These are phyloP conservation scores for Brachypterus glaber DNA, from an alignment of 2,888 invertebrate species.

Conservation along the genomic window DNA sequence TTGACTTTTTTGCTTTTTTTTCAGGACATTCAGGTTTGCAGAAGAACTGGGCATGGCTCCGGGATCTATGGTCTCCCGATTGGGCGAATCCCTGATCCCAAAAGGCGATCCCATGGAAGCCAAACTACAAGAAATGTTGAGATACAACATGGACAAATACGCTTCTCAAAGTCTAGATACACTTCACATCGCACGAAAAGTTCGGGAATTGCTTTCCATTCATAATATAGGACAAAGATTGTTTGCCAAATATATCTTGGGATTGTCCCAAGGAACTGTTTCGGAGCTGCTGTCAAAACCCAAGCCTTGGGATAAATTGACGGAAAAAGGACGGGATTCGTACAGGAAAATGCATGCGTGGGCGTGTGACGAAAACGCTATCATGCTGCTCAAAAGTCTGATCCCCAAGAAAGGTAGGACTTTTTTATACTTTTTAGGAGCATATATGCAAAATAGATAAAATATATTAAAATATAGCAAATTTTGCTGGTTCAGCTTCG, in stretches of 20 bases:
- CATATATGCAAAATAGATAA: neutral
- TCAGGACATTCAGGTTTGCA: conserved; percentile 76
- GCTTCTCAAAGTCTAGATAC: conserved; percentile 91
- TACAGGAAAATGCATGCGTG: conserved; percentile 99
- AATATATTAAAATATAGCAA: neutral
- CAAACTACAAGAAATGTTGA: conserved; percentile 81
- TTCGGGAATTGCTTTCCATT: conserved; percentile 86
- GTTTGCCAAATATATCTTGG: conserved; percentile 97
- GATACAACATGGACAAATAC: conserved; percentile 94
- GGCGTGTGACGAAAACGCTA: conserved; percentile 96
- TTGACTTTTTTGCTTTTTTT: no score
- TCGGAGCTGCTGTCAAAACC: conserved; percentile 97
- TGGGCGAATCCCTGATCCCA: conserved; percentile 84
- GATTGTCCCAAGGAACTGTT: conserved; percentile 94
- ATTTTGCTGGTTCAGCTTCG: neutral
- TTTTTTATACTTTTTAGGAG: neutral
- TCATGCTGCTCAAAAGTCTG: conserved; percentile 93
- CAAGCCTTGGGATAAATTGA: conserved; percentile 98
- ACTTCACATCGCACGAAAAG: conserved; percentile 85
- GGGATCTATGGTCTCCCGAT: conserved; percentile 71
- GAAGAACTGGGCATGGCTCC: conserved; percentile 72
- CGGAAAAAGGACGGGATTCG: conserved; percentile 98
- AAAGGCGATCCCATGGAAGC: conserved; percentile 93
- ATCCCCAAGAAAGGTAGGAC: conserved; percentile 94
- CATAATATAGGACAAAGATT: conserved; percentile 98